Evolutionary conservation across 1,140 invertebrate genomes (phyloP), one percentile per base, ranked within the genome.

Genomic region (Zaprionus tsacasi): DNA sequence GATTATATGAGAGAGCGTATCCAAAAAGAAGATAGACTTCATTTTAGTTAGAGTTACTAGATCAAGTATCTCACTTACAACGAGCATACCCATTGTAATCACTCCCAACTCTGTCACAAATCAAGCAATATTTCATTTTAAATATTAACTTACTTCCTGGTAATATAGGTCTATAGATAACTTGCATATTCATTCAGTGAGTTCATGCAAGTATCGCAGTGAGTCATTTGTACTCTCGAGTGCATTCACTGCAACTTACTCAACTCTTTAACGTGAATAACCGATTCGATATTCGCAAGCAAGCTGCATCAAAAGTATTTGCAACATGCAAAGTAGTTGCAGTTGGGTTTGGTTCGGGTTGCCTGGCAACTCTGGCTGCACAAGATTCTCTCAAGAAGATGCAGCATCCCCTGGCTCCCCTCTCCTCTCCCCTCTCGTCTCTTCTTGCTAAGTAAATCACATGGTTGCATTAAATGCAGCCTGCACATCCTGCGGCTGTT

Each of bases 391-490:
- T 35, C 10, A 0, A 4, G 6, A 30, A 21, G 21, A 21, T 21
- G 0, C 27, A n/a, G 38, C 38, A n/a, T 1, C 10, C n/a, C n/a
- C n/a, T 7, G n/a, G 2, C 40, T 43, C 40, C 12, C 11, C 35
- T 11, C 3, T 6, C 7, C 40, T n/a, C 40, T 13, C 45, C 15
- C 40, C 17, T n/a, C 40, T 6, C 45, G 15, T 55, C 17, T 25
- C 25, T 40, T 54, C 35, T 27, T 36, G 48, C 38, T 78, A 36
- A 71, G 69, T 67, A 79, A 82, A 83, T 83, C 66, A 63, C 40
- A 25, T 71, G 68, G 67, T 60, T 83, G 69, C 61, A 80, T 73
- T 73, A 70, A 78, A 80, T 79, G 69, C 81, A 70, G 67, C 57
- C 64, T 21, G 65, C 73, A 73, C 43, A 83, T 82, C 57, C 80